Evolutionary conservation across 2,888 invertebrate genomes (phyloP).

Genomic region (Perizoma flavofasciatum): DNA sequence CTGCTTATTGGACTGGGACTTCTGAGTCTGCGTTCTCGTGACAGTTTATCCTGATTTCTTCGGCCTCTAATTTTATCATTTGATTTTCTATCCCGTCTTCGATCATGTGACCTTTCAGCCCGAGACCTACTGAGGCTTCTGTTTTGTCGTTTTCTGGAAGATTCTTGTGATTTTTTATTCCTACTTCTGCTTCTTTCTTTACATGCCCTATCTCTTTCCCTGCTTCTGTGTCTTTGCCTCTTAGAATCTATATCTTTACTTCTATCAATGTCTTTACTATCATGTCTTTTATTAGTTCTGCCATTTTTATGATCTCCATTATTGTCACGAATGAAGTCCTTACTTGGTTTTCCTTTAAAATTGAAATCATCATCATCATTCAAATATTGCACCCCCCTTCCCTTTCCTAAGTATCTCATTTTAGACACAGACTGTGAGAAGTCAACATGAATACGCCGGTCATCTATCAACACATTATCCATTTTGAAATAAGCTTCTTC

Average conservation of each 20-base stretch:
- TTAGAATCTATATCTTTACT: slow-evolving; percentile 37
- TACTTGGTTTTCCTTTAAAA: slow-evolving; percentile 16
- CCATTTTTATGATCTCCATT: slow-evolving; percentile 42
- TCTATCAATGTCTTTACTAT: slow-evolving; percentile 44
- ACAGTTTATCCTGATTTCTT: slow-evolving; percentile 13
- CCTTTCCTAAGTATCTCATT: slow-evolving; percentile 95
- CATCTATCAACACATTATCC: slow-evolving; percentile 99
- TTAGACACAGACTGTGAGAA: slow-evolving; percentile 99
- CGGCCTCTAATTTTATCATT: slow-evolving; percentile 1
- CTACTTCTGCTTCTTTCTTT: slow-evolving; percentile 36
- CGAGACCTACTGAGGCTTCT: slow-evolving; percentile 21
- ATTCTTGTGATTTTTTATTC: slow-evolving; percentile 17
- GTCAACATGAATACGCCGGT: slow-evolving; percentile 99
- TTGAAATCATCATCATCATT: slow-evolving; percentile 53
- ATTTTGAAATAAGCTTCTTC: slow-evolving; percentile 99
- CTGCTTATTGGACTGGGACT: slow-evolving; percentile 19
- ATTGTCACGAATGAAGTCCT: slow-evolving; percentile 37
- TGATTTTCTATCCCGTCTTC: slow-evolving; percentile 11
- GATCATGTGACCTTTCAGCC: slow-evolving; percentile 25
- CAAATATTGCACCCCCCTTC: slow-evolving; percentile 88
- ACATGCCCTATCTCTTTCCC: slow-evolving; percentile 32
- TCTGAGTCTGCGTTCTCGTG: slow-evolving; percentile 20
- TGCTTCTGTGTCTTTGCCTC: slow-evolving; percentile 29
- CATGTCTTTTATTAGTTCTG: slow-evolving; percentile 47
- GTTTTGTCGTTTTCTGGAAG: slow-evolving; percentile 23